phyloP scores from a whole-genome alignment of 2,888 invertebrate genomes.

The Cryptops parisi region DNA sequence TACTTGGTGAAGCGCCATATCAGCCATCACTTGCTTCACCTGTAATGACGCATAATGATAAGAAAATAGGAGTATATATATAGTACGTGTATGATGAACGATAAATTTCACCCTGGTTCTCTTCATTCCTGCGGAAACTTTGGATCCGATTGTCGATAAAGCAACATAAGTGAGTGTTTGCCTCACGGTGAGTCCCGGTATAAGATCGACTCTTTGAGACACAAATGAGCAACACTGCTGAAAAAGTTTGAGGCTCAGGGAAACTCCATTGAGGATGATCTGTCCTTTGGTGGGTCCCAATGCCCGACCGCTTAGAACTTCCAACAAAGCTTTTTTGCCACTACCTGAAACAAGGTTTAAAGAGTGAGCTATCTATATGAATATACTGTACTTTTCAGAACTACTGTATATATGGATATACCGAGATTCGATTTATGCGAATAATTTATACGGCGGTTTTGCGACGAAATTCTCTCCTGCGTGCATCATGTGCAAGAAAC shows the following conservation, averaged over 20 bases:
- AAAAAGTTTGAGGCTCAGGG: constrained; percentile 63
- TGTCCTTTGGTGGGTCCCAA: constrained; percentile 40
- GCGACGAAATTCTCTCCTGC: too few relatives aligned
- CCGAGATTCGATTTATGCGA: too few relatives aligned
- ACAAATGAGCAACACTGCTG: constrained; percentile 78
- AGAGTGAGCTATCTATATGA: too few relatives aligned
- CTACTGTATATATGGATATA: too few relatives aligned
- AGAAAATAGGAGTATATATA: too few relatives aligned
- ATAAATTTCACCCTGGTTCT: constrained; percentile 68
- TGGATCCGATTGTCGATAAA: constrained; percentile 19
- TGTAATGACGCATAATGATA: too few relatives aligned
- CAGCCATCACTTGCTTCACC: constrained; percentile 66
- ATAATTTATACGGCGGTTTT: too few relatives aligned
- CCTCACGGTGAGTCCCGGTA: constrained; percentile 73
- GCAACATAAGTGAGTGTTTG: constrained; percentile 41
- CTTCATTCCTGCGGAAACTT: constrained; percentile 54
- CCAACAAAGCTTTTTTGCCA: constrained; percentile 84
- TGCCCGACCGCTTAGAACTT: constrained; percentile 52
- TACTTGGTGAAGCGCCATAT: constrained; percentile 82
- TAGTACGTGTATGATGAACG: too few relatives aligned
- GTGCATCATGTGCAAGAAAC: too few relatives aligned
- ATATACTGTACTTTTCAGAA: too few relatives aligned
- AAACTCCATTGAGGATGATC: constrained; percentile 73
- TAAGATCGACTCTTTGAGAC: constrained; percentile 64
- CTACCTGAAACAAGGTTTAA: too few relatives aligned